phyloP scores from a whole-genome alignment of 2,113 vertebrate species.

The Pundamilia nyererei region DNA sequence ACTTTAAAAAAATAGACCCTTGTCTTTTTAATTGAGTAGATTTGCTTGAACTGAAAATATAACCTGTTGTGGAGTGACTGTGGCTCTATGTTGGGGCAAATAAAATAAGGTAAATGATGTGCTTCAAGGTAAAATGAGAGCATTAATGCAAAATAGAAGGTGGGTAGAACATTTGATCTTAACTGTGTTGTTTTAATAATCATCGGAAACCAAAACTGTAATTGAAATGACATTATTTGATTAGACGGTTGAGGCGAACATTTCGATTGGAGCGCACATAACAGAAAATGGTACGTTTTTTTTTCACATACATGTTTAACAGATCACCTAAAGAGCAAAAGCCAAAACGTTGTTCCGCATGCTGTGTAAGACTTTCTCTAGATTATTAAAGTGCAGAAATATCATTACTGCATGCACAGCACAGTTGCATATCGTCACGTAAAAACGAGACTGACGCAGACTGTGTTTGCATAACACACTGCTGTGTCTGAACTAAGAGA shows the following conservation, averaged over 20 bases:
- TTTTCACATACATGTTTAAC: not conserved
- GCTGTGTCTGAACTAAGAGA: not conserved
- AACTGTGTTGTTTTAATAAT: not conserved
- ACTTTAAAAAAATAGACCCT: rapidly evolving
- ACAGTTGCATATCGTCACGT: not conserved
- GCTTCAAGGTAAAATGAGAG: rapidly evolving
- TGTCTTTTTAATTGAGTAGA: not conserved
- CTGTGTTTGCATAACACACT: not conserved
- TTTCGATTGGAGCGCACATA: not conserved
- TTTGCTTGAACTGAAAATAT: not conserved
- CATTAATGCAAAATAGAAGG: not conserved
- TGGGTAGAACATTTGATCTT: not conserved
- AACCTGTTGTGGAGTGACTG: not conserved
- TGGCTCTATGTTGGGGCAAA: not conserved
- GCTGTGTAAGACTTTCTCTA: rapidly evolving
- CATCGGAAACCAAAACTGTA: not conserved
- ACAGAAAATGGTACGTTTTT: rapidly evolving
- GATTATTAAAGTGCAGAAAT: not conserved
- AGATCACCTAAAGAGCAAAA: not conserved
- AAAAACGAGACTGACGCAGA: not conserved
- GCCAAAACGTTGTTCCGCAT: not conserved
- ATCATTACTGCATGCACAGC: not conserved
- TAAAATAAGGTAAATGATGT: rapidly evolving
- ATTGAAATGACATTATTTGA: not conserved
- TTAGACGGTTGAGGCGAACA: rapidly evolving